These are phyloP conservation scores for Spea multiplicata DNA, from an alignment of 2,113 vertebrate species.

Conservation along the genomic window DNA sequence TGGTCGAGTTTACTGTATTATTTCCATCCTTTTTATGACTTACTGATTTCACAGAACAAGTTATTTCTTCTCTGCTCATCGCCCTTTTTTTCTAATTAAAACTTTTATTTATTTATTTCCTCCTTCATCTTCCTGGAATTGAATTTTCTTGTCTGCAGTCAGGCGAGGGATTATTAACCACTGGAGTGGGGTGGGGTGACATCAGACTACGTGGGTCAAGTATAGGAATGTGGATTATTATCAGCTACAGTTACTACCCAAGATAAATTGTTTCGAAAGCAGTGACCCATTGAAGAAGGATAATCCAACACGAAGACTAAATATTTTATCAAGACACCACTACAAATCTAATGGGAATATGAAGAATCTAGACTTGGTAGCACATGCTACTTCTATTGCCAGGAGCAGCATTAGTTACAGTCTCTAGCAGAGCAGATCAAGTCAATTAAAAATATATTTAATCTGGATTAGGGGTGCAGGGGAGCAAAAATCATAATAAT, in stretches of 20 bases:
- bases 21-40: slow-evolving; percentile 45
- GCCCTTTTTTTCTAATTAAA: slow-evolving; percentile 55
- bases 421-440: too few species aligned
- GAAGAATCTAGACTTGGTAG: too few species aligned
- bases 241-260: background rate
- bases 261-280: background rate
- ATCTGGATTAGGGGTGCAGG: too few species aligned
- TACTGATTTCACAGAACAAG: slow-evolving; percentile 42
- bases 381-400: too few species aligned
- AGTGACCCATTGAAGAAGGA: background rate
- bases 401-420: too few species aligned
- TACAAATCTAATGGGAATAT: too few species aligned
- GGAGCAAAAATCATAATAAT: too few species aligned
- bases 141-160: slow-evolving; percentile 13
- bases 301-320: too few species aligned
- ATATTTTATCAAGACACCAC: too few species aligned
- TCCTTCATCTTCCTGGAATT: slow-evolving; percentile 30
- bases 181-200: background rate
- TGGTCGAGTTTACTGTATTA: slow-evolving; percentile 54
- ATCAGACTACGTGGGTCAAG: background rate
- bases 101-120: slow-evolving; percentile 42
- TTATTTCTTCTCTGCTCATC: slow-evolving; percentile 47
- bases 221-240: slow-evolving; percentile 1
- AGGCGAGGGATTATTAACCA: slow-evolving; percentile 17
- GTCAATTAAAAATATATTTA: too few species aligned